Conservation (phyloP, 2,113 vertebrate species). For the Chitala chitala region DNA sequence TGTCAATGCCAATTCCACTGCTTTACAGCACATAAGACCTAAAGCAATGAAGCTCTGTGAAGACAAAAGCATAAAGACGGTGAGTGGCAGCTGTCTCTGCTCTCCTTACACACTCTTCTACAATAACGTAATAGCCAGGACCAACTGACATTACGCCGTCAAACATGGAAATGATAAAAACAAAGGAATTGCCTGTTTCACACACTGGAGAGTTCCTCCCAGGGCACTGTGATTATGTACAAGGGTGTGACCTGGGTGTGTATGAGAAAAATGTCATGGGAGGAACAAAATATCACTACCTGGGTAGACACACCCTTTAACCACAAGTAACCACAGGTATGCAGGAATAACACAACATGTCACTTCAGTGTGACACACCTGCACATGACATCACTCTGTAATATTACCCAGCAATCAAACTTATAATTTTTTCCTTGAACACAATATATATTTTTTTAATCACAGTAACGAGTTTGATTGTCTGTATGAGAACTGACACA, state of each 20-base stretch:
- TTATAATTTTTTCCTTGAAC: too few relatives aligned
- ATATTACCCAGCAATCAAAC: not conserved
- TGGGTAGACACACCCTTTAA: not conserved
- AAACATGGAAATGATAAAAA: not conserved
- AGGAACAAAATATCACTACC: slow-evolving; percentile 3
- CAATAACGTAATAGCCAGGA: too few relatives aligned
- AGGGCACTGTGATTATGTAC: not conserved
- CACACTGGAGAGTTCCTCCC: not conserved
- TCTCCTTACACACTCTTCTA: too few relatives aligned
- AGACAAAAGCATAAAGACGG: too few relatives aligned
- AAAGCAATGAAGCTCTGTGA: too few relatives aligned
- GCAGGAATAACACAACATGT: not conserved
- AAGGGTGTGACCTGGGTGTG: slow-evolving; percentile 12
- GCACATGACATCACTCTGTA: slow-evolving; percentile 5
- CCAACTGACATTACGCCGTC: too few relatives aligned
- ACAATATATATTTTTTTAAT: not conserved
- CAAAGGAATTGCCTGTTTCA: not conserved
- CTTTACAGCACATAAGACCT: too few relatives aligned
- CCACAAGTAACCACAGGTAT: not conserved
- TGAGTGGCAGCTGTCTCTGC: too few relatives aligned
- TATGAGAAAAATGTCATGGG: not conserved
- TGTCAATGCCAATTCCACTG: too few relatives aligned
- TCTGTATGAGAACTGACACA: not conserved
- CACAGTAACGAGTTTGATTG: not conserved
- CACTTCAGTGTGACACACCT: not conserved